Conservation (phyloP, 1,140 invertebrate species). For the Sinella curviseta region DNA sequence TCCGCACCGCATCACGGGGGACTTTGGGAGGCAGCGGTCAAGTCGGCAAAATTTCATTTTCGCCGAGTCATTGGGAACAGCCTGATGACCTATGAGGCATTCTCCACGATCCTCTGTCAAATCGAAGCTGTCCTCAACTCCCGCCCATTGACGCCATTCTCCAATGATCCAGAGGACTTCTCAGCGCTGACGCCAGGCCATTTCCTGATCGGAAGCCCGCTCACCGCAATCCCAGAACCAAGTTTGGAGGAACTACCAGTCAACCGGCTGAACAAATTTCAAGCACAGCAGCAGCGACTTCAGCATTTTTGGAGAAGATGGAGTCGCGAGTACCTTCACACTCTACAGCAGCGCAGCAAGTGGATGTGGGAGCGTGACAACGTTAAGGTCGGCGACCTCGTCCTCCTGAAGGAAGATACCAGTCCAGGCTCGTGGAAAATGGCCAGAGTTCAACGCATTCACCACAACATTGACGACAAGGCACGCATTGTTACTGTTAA, state of each 20-base stretch:
- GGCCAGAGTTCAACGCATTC: slow-evolving; percentile 50
- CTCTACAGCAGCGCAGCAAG: neutral
- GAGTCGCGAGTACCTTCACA: neutral
- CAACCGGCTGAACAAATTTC: neutral
- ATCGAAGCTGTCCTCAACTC: slow-evolving; percentile 54
- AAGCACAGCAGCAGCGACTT: neutral
- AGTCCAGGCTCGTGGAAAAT: slow-evolving; percentile 48
- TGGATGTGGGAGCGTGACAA: neutral
- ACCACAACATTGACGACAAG: slow-evolving; percentile 45
- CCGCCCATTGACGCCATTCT: slow-evolving; percentile 53
- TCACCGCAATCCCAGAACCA: neutral
- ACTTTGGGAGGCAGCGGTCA: neutral
- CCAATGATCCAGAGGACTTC: slow-evolving; percentile 51
- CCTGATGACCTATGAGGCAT: slow-evolving; percentile 51
- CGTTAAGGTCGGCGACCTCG: neutral
- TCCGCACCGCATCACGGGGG: neutral
- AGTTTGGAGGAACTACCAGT: neutral
- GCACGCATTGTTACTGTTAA: slow-evolving; percentile 47
- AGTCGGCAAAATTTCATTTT: slow-evolving; percentile 11
- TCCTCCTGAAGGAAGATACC: neutral
- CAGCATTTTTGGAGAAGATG: neutral
- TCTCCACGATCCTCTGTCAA: slow-evolving; percentile 51
- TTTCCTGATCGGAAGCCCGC: slow-evolving; percentile 35
- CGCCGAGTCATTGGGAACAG: slow-evolving; percentile 17
- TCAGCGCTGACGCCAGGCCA: slow-evolving; percentile 47